Evolutionary conservation across 2,888 invertebrate genomes (phyloP).

Genomic region (Epistrophella euchroma): DNA sequence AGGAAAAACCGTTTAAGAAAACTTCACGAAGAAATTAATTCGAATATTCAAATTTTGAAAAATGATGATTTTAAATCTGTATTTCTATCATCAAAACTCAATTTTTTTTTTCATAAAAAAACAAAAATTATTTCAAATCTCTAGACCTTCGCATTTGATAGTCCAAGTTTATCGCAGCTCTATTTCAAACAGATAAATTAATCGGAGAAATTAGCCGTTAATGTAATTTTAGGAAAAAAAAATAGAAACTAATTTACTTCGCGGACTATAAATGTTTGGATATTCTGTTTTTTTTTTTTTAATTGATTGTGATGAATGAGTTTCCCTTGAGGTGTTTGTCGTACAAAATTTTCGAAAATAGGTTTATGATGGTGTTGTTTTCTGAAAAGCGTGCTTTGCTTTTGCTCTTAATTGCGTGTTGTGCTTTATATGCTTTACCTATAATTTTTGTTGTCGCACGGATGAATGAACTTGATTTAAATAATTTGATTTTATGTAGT

Average conservation of each 20-base stretch:
- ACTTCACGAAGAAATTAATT: too few relatives aligned
- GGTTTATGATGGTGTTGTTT: conserved; percentile 9
- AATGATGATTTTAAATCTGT: too few relatives aligned
- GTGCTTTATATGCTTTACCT: not conserved
- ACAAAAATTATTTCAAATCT: too few relatives aligned
- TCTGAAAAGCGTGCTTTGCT: not conserved
- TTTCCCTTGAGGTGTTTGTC: conserved; percentile 15
- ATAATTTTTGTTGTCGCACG: not conserved
- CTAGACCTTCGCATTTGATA: too few relatives aligned
- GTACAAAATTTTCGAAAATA: conserved; percentile 11
- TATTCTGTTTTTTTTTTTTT: conserved; percentile 1
- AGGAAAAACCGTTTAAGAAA: too few relatives aligned
- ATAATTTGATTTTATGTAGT: not conserved
- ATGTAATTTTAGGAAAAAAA: too few relatives aligned
- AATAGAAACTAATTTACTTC: not conserved
- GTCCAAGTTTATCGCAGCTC: too few relatives aligned
- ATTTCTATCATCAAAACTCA: too few relatives aligned
- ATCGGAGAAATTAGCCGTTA: too few relatives aligned
- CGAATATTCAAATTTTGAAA: too few relatives aligned
- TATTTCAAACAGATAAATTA: too few relatives aligned
- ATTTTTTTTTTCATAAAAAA: too few relatives aligned
- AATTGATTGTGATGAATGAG: conserved; percentile 42
- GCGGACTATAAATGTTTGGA: not conserved
- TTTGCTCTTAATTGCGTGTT: not conserved
- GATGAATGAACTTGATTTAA: conserved; percentile 1